These are phyloP conservation scores for Pseudoips prasinana DNA, from an alignment of 2,888 invertebrate species.

Conservation along the genomic window DNA sequence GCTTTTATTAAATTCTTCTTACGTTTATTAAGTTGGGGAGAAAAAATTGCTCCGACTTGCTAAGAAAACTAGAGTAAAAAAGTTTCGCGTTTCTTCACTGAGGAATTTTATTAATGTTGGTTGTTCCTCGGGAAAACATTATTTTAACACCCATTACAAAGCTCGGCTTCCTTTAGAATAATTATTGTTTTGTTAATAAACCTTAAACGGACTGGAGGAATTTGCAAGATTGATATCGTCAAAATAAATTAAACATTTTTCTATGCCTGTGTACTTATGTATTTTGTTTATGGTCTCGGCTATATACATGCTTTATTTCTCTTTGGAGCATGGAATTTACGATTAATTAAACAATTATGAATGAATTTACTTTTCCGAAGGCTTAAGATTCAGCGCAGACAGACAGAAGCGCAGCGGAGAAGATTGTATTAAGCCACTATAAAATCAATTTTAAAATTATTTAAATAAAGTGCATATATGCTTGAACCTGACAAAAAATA, in stretches of 20 bases:
- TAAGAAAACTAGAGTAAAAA: conserved; percentile 55
- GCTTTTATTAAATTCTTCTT: conserved; percentile 77
- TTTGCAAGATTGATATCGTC: conserved; percentile 3
- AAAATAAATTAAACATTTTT: not conserved
- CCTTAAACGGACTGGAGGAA: conserved; percentile 3
- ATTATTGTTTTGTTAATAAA: conserved; percentile 21
- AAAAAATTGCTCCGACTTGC: conserved; percentile 58
- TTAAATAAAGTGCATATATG: too few species aligned
- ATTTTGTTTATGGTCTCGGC: too few species aligned
- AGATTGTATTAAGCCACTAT: too few species aligned
- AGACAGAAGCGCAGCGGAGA: too few species aligned
- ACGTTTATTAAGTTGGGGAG: conserved; percentile 63
- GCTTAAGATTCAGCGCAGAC: too few species aligned
- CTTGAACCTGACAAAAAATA: too few species aligned
- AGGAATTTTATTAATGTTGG: conserved; percentile 72
- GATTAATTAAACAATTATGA: too few species aligned
- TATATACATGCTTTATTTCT: too few species aligned
- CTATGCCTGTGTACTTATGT: too few species aligned
- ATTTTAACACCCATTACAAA: conserved; percentile 48
- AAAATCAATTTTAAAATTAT: too few species aligned
- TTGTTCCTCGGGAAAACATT: conserved; percentile 55
- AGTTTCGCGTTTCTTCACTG: conserved; percentile 63
- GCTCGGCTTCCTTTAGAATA: conserved; percentile 31
- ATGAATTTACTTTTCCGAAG: too few species aligned
- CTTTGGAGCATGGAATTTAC: too few species aligned